Base-by-base conservation (phyloP, 2,113 vertebrate genomes). In the Hystrix cristata region DNA sequence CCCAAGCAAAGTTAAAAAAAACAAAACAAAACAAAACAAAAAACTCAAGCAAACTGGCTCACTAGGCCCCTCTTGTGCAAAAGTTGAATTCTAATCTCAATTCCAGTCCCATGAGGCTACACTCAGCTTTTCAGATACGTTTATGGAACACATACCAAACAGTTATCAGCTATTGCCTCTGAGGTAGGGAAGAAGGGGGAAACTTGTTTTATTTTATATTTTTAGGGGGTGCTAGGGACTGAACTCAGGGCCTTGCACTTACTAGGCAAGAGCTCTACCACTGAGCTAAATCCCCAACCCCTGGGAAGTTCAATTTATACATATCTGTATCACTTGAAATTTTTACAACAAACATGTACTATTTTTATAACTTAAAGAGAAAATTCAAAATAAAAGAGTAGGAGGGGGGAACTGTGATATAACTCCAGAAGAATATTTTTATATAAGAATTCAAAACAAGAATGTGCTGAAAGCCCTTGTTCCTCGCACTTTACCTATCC, bases 321-420 rank as follows among this genome's bases (percentile, higher is more conserved):
- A 1, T 46, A 38, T 29, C 10, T 78, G 62, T 43, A 83, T 72
- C 69, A n/a, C 71, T 65, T 89, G 67, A 82, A 65, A 79, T 29
- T 71, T 96, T 91, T n/a, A 69, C 11, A 62, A 87, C 10, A 23
- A 72, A 43, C 38, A 38, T 11, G 16, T 15, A 53, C 86, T 71
- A 62, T 57, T 94, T 92, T 94, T 90, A 21, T 85, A 55, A 80
- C 29, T 67, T 90, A 31, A 82, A 83, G 91, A 90, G 38, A 62
- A 90, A 87, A 92, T 87, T 83, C 62, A 69, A 90, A 95, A 74
- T 84, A 94, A 92, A 55, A 62, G 74, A 87, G 38, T 9, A 34
- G 46, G 16, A 43, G 34, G 29, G 11, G 6, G 31, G 43, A 31
- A 72, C 7, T 11, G 5, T 43, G 31, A 91, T 38, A 79, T 29